phyloP scores from a whole-genome alignment of 2,888 invertebrate genomes.

The Philaethria dido region DNA sequence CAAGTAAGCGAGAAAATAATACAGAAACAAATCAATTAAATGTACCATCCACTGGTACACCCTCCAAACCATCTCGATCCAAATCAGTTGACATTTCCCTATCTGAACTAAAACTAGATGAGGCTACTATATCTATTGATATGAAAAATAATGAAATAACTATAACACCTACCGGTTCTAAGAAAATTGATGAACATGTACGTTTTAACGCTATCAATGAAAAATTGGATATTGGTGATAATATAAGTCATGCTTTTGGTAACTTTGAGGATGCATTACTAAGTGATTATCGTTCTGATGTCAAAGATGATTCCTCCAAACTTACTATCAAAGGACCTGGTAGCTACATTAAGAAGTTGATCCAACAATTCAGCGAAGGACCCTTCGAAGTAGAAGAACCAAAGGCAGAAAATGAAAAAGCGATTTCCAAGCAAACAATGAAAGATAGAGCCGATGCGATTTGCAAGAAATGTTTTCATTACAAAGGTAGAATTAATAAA shows the following conservation, averaged over 20 bases:
- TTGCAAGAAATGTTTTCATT: constrained; percentile 80
- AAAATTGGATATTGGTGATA: constrained; percentile 68
- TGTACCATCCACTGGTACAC: constrained; percentile 58
- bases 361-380: constrained; percentile 79
- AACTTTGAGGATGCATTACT: constrained; percentile 68
- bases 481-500: constrained; percentile 74
- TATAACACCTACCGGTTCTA: constrained; percentile 72
- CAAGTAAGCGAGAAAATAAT: constrained; percentile 58
- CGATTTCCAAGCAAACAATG: constrained; percentile 64
- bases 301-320: constrained; percentile 57
- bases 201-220: constrained; percentile 64
- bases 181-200: constrained; percentile 55
- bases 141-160: constrained; percentile 73
- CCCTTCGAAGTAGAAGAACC: constrained; percentile 70
- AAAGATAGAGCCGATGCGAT: constrained; percentile 77
- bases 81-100: constrained; percentile 83
- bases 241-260: constrained; percentile 66
- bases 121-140: constrained; percentile 73
- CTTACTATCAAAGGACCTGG: constrained; percentile 75
- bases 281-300: constrained; percentile 51
- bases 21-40: constrained; percentile 67
- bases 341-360: constrained; percentile 76
- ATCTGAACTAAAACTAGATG: constrained; percentile 64
- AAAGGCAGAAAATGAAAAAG: constrained; percentile 70
- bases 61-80: constrained; percentile 77